Conservation (phyloP, 2,888 invertebrate species). For the Ichneumoninae sp. region DNA sequence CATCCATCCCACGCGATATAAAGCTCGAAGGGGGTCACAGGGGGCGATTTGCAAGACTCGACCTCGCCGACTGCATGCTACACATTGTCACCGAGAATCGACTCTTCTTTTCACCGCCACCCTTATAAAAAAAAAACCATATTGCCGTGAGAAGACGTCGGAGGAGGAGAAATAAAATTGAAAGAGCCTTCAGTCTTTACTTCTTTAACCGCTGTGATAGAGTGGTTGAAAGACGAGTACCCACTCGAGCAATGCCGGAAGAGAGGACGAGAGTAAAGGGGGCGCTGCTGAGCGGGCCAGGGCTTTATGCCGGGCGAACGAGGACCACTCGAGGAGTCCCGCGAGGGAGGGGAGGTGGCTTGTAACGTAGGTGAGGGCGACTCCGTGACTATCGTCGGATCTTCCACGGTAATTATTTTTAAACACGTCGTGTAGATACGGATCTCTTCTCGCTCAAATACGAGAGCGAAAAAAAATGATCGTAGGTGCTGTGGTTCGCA, state of each 20-base stretch:
- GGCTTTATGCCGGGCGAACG: constrained; percentile 75
- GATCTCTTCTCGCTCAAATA: constrained; percentile 71
- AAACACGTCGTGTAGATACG: constrained; percentile 83
- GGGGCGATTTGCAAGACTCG: constrained; percentile 61
- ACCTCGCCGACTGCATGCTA: constrained; percentile 45
- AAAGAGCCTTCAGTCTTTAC: constrained; percentile 82
- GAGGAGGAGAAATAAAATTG: constrained; percentile 68
- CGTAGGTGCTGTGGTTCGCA: constrained; percentile 25
- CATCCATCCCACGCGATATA: constrained; percentile 1
- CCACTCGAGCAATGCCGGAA: constrained; percentile 77
- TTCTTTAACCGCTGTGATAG: constrained; percentile 83
- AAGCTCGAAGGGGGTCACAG: constrained; percentile 50
- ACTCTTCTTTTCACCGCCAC: constrained; percentile 61
- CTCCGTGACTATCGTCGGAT: constrained; percentile 84
- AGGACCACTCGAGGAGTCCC: constrained; percentile 76
- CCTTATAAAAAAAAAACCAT: constrained; percentile 44
- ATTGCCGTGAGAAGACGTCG: constrained; percentile 26
- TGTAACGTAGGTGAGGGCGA: constrained; percentile 75
- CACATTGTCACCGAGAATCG: constrained; percentile 66
- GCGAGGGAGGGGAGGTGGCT: constrained; percentile 68
- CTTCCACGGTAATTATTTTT: constrained; percentile 83
- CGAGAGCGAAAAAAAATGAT: constrained; percentile 5
- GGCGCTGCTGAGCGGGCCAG: constrained; percentile 65
- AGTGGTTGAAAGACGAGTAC: constrained; percentile 83
- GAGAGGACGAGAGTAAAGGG: constrained; percentile 57